Evolutionary conservation across 2,113 vertebrate species (phyloP), one percentile per base, ranked within the genome.

Genomic region (Coregonus clupeaformis): DNA sequence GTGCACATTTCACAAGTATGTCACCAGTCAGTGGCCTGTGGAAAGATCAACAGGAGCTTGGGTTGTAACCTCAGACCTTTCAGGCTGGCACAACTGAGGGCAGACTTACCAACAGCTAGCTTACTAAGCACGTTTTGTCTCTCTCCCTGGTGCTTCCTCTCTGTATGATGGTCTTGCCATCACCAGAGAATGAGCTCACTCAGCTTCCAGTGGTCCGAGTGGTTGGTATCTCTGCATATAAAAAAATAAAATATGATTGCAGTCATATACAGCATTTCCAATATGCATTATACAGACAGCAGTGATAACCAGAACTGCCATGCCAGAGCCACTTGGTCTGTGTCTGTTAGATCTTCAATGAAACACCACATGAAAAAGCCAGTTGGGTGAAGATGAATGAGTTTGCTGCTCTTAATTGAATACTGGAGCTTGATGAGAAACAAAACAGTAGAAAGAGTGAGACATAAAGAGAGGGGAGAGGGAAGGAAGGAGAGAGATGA

Each of bases 341-440:
- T 86, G 81, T 88, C 87, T 88, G 86, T 86, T 80, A 77, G 83
- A 67, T 71, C 78, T 76, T 81, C 74, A 77, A 72, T 76, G 60
- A 74, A 87, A 81, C 75, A 42, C 36, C 36, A 86, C 85, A 84
- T 89, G 85, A 87, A 86, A 86, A 87, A 88, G 87, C 82, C 79
- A 77, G 65, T n/a, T 68, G 65, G 77, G 82, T 80, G 45, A 73
- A 85, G 81, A 74, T 79, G 81, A 88, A 90, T 82, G 84, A 85
- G 78, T 83, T 77, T 65, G 72, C 69, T 71, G 80, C 22, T 80
- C 74, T 76, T 87, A 90, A 88, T 89, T 87, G 81, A 88, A 88
- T 89, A 85, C 74, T 84, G 80, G 78, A 85, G 86, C 80, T 73
- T 76, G 82, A 77, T 87, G 89, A 91, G 87, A 88, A 89, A 79